Evolutionary conservation across 2,888 invertebrate species (phyloP).

Genomic region (Polylopha cassiicola): DNA sequence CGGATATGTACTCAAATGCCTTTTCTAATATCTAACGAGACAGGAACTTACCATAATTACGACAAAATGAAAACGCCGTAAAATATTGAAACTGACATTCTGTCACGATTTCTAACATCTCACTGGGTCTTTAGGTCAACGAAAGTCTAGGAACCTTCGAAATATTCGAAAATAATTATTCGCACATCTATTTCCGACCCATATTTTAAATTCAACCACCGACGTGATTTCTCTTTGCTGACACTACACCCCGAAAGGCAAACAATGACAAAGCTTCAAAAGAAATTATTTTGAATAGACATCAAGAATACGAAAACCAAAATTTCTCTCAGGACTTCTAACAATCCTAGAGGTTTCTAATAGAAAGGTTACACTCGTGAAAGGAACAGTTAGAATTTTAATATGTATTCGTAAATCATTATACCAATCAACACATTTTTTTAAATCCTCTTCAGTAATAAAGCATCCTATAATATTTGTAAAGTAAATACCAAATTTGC

Average conservation of each 20-base stretch:
- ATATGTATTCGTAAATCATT: too few relatives aligned
- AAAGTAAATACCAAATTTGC: too few relatives aligned
- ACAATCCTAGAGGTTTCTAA: background rate
- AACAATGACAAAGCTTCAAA: background rate
- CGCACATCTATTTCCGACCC: slow-evolving; percentile 10
- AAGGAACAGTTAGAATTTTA: too few relatives aligned
- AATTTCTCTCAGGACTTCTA: background rate
- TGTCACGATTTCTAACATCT: slow-evolving; percentile 28
- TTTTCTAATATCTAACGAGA: too few relatives aligned
- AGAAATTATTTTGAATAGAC: background rate
- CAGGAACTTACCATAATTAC: slow-evolving; percentile 21
- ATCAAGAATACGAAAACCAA: background rate
- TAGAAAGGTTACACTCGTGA: too few relatives aligned
- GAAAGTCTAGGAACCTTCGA: slow-evolving; percentile 28
- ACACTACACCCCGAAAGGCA: background rate
- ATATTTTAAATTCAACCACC: slow-evolving; percentile 1
- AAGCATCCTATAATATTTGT: too few relatives aligned
- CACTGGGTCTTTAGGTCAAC: slow-evolving; percentile 25
- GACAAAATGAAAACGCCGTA: slow-evolving; percentile 26
- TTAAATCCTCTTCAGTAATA: too few relatives aligned
- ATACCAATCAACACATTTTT: too few relatives aligned
- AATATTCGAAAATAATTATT: slow-evolving; percentile 23
- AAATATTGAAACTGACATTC: slow-evolving; percentile 21
- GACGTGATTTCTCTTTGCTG: slow-evolving; percentile 2
- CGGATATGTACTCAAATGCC: too few relatives aligned